A percentile compares a stretch with the other conserved stretches of the same genome.
phyloP scores from a whole-genome alignment of 2,113 vertebrate species.

The Myotis yumanensis region DNA sequence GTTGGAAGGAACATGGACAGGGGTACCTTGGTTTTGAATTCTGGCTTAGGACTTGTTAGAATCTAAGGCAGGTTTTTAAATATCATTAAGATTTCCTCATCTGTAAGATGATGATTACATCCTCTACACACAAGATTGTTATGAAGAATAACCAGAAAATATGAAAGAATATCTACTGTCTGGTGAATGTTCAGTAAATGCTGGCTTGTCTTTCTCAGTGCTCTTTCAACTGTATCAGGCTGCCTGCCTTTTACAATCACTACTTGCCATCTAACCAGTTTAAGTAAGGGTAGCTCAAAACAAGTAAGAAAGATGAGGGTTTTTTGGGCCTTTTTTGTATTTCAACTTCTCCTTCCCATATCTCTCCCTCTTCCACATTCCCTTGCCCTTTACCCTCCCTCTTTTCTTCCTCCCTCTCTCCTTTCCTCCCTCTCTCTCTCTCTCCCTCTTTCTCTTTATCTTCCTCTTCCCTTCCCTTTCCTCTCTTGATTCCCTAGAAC shows the following conservation, averaged over 20 bases:
- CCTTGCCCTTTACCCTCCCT: neutral
- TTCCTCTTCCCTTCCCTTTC: neutral
- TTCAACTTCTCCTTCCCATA: neutral
- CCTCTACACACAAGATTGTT: neutral
- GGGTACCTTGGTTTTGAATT: neutral
- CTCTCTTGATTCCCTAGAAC: neutral
- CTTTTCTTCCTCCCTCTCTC: neutral
- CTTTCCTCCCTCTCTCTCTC: neutral
- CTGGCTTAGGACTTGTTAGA: neutral
- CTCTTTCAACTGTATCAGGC: neutral
- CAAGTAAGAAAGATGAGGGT: neutral
- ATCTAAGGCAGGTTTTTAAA: neutral
- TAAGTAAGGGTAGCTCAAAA: neutral
- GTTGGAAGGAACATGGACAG: neutral
- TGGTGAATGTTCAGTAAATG: neutral
- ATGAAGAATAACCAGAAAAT: neutral
- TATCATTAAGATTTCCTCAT: neutral
- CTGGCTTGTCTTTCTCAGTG: constrained; percentile 23
- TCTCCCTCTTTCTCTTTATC: neutral
- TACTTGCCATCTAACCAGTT: neutral
- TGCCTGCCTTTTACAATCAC: neutral
- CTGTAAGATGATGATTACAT: neutral
- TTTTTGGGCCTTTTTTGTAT: neutral
- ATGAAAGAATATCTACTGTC: neutral
- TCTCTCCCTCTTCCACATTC: neutral